Evolutionary conservation across 1,140 invertebrate species (phyloP), one percentile per base, ranked within the genome.

Genomic region (Drosophila paulistorum): DNA sequence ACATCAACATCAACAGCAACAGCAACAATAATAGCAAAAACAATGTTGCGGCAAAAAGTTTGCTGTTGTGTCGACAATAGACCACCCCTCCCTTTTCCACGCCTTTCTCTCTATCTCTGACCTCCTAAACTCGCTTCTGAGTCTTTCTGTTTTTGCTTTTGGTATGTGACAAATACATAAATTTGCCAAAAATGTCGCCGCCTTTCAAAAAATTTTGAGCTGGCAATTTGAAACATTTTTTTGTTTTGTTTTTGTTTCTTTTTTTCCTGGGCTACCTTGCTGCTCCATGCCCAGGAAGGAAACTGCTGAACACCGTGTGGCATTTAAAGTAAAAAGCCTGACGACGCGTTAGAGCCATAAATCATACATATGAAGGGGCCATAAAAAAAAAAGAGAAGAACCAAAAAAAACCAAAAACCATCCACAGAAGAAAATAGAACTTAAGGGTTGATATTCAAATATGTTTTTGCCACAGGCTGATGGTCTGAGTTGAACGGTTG

Each of bases 171-270:
- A 90, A 90, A 90, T 90, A 90, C 85, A 90, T 90, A 90, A 90
- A 90, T 90, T 90, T 90, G 85, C 81, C 85, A 90, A 90, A 90
- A 90, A 90, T 86, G 85, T 90, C 85, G 85, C 81, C 85, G 86
- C 86, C 86, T 90, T 90, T 90, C 81, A 90, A 79, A 85, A 90
- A 85, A 89, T 90, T 51, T 81, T 79, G 74, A 90, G 77, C 84
- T 79, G 81, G 81, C 84, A 89, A 89, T 89, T 89, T 87, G 85
- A 89, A 90, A 84, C 75, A 79, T 73, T 69, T 83, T 66, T 66
- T 70, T 66, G 61, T 73, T 41, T 11, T 48, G 75, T 82, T 71
- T 69, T 83, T 66, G 68, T 67, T 65, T 74, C 20, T 41, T n/a
- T 65, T 58, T 58, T 45, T 67, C 55, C 65, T 37, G 23, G n/a